Evolutionary conservation across 2,113 vertebrate species (phyloP).

Genomic region (Salvelinus sp.): DNA sequence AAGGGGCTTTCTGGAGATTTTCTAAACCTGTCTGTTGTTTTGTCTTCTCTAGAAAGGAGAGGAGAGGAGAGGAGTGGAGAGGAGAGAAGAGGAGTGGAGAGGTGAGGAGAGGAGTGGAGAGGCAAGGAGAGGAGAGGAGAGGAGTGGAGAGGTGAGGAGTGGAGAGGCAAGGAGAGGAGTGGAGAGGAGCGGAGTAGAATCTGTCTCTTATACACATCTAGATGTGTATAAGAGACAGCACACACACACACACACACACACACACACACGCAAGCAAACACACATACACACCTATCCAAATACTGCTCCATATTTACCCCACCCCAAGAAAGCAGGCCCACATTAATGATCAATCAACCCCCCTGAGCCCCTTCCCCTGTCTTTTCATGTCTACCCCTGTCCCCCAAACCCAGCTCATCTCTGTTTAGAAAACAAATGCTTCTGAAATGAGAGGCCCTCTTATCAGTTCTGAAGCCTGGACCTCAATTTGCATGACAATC

Average conservation of each 20-base stretch:
- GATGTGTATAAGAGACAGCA: too few species aligned
- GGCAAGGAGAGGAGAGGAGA: not conserved
- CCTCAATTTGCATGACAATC: slow-evolving; percentile 79
- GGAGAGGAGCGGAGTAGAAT: too few species aligned
- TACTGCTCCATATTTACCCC: slow-evolving; percentile 62
- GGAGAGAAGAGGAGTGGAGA: not conserved
- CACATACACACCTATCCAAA: slow-evolving; percentile 60
- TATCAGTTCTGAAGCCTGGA: slow-evolving; percentile 71
- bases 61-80: too few species aligned
- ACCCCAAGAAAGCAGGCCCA: slow-evolving; percentile 38
- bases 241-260: slow-evolving; percentile 6
- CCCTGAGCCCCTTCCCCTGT: slow-evolving; percentile 45
- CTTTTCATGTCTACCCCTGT: slow-evolving; percentile 15
- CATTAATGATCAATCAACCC: slow-evolving; percentile 51
- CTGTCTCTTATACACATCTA: too few species aligned
- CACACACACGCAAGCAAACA: not conserved
- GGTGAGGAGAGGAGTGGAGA: not conserved
- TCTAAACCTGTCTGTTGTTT: slow-evolving; percentile 41
- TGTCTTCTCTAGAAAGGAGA: slow-evolving; percentile 32
- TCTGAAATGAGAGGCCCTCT: slow-evolving; percentile 76
- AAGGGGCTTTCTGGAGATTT: slow-evolving; percentile 20
- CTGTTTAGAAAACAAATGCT: slow-evolving; percentile 77
- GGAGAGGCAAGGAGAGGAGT: too few species aligned
- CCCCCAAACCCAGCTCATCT: slow-evolving; percentile 68
- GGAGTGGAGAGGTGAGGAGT: not conserved